Evolutionary conservation across 2,113 vertebrate genomes (phyloP).

Genomic region (Bambusicola thoracicus): DNA sequence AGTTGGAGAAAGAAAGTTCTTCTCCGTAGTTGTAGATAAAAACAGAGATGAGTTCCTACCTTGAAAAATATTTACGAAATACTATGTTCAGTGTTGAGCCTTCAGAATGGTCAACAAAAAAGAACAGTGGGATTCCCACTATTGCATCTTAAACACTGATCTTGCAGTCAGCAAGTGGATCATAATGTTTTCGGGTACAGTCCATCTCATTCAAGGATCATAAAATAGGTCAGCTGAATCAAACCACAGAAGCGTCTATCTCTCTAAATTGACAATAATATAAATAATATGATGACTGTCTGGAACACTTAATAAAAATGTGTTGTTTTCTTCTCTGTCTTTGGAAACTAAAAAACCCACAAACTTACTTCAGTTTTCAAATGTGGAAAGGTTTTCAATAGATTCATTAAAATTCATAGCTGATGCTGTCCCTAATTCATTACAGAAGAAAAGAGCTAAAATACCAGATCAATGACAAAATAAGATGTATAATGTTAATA

Average conservation of each 20-base stretch:
- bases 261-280: background rate
- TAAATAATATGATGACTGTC: background rate
- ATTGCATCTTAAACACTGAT: background rate
- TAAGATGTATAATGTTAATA: background rate
- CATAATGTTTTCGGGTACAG: background rate
- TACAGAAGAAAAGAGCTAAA: background rate
- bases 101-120: background rate
- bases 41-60: background rate
- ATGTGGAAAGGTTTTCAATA: background rate
- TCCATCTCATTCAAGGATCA: background rate
- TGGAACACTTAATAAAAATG: background rate
- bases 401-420: background rate
- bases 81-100: background rate
- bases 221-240: background rate
- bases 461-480: background rate
- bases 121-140: background rate
- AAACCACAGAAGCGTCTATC: rapidly evolving
- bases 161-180: background rate
- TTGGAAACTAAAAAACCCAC: background rate
- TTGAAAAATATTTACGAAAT: background rate
- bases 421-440: background rate
- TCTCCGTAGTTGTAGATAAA: rapidly evolving
- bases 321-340: background rate
- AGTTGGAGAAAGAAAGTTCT: background rate
- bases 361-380: background rate